Conservation (phyloP, 1,140 invertebrate genomes). For the Chironomus striatipennis region DNA sequence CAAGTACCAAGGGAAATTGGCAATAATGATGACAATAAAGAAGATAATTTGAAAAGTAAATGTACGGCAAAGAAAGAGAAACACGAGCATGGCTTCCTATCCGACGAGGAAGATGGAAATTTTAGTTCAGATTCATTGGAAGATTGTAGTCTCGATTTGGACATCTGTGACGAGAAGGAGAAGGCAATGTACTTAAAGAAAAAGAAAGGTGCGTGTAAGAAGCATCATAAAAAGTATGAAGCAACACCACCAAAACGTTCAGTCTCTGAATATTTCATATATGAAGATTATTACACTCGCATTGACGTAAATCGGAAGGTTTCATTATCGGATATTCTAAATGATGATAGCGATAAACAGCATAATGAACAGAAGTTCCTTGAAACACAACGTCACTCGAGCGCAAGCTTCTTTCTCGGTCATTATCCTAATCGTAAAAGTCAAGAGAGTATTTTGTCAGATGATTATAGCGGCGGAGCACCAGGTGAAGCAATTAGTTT, state of each 20-base stretch:
- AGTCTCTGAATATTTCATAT: slow-evolving; percentile 69
- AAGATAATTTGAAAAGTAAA: slow-evolving; percentile 31
- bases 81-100: slow-evolving; percentile 24
- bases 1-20: slow-evolving; percentile 22
- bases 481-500: slow-evolving; percentile 39
- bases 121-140: slow-evolving; percentile 69
- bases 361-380: slow-evolving; percentile 33
- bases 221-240: slow-evolving; percentile 40
- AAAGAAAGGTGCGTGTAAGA: slow-evolving; percentile 39
- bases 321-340: slow-evolving; percentile 37
- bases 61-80: slow-evolving; percentile 39
- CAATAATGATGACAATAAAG: slow-evolving; percentile 30
- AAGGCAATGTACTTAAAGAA: slow-evolving; percentile 33
- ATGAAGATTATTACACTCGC: slow-evolving; percentile 41
- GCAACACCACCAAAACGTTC: slow-evolving; percentile 49
- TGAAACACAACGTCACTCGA: slow-evolving; percentile 46
- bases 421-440: slow-evolving; percentile 46
- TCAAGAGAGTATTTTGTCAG: slow-evolving; percentile 67
- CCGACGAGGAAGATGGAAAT: slow-evolving; percentile 51
- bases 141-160: slow-evolving; percentile 52
- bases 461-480: slow-evolving; percentile 44
- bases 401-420: slow-evolving; percentile 56
- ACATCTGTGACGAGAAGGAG: slow-evolving; percentile 43
- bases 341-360: slow-evolving; percentile 32
- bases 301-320: slow-evolving; percentile 34